Conservation (phyloP, 1,140 invertebrate genomes). For the Drosophila repletoides region DNA sequence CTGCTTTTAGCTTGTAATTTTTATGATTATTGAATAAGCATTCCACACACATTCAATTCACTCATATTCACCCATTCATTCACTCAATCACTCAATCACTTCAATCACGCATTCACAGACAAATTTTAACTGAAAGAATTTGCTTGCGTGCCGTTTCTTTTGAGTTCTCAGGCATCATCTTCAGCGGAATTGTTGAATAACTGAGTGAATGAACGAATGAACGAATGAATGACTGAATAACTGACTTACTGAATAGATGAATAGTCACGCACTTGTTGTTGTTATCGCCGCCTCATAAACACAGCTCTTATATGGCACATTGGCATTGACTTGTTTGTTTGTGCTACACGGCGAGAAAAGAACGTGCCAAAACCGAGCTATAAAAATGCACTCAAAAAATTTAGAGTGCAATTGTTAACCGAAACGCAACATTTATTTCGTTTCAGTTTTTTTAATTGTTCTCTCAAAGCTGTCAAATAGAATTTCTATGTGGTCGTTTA, state of each 20-base stretch:
- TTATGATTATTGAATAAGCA: slow-evolving; percentile 55
- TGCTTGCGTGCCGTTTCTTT: slow-evolving; percentile 20
- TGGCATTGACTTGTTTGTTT: slow-evolving; percentile 29
- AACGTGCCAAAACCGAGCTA: background rate
- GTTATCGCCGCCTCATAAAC: slow-evolving; percentile 7
- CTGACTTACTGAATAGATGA: slow-evolving; percentile 11
- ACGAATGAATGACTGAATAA: too few species aligned
- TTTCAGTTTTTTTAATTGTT: too few species aligned
- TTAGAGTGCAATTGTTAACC: background rate
- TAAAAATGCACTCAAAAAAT: background rate
- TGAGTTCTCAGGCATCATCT: too few species aligned
- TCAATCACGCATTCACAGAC: slow-evolving; percentile 3
- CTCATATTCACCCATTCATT: slow-evolving; percentile 26
- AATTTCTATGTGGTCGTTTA: too few species aligned
- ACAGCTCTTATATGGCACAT: slow-evolving; percentile 28
- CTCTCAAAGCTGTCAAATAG: too few species aligned
- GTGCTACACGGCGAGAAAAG: slow-evolving; percentile 28
- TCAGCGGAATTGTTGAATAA: too few species aligned
- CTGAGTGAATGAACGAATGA: too few species aligned
- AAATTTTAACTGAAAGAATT: slow-evolving; percentile 6
- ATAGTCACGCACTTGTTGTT: slow-evolving; percentile 43
- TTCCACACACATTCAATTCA: too few species aligned
- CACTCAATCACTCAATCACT: slow-evolving; percentile 8
- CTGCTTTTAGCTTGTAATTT: slow-evolving; percentile 43
- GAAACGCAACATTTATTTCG: too few species aligned